Percentiles rank a stretch among this genome's conserved stretches.
Evolutionary conservation across 2,113 vertebrate genomes (phyloP).

Genomic region (Psilopsiagon aymara): DNA sequence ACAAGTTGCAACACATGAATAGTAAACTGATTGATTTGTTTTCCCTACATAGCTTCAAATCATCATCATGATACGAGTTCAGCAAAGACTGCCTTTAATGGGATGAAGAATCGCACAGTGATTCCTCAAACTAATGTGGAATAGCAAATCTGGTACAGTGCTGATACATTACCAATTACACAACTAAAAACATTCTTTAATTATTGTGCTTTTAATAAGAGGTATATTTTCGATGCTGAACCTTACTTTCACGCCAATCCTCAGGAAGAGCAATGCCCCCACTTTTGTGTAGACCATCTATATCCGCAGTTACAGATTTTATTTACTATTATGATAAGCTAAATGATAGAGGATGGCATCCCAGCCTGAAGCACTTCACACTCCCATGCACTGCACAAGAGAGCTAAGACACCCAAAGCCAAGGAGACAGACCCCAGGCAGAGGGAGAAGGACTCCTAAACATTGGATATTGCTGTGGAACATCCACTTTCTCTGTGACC

Average conservation of each 20-base stretch:
- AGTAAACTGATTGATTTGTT: slow-evolving; percentile 51
- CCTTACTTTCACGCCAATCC: not conserved
- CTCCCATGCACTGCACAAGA: not conserved
- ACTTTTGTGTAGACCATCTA: not conserved
- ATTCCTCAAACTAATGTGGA: not conserved
- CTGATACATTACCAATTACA: not conserved
- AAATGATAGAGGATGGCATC: not conserved
- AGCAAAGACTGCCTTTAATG: not conserved
- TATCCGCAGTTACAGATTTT: not conserved
- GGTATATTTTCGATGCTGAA: not conserved
- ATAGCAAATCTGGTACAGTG: not conserved
- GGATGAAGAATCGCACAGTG: not conserved
- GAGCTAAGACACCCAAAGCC: not conserved
- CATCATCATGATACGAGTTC: not conserved
- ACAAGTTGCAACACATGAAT: not conserved
- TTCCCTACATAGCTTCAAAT: slow-evolving; percentile 1
- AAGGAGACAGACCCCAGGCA: not conserved
- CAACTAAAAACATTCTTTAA: not conserved
- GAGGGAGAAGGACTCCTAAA: not conserved
- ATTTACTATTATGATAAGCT: not conserved
- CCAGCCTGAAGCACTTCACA: not conserved
- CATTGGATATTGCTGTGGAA: not conserved
- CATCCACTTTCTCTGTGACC: not conserved
- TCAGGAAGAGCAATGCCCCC: not conserved
- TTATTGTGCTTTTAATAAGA: not conserved